Evolutionary conservation across 1,140 invertebrate species (phyloP).

Genomic region (Cydia splendana): DNA sequence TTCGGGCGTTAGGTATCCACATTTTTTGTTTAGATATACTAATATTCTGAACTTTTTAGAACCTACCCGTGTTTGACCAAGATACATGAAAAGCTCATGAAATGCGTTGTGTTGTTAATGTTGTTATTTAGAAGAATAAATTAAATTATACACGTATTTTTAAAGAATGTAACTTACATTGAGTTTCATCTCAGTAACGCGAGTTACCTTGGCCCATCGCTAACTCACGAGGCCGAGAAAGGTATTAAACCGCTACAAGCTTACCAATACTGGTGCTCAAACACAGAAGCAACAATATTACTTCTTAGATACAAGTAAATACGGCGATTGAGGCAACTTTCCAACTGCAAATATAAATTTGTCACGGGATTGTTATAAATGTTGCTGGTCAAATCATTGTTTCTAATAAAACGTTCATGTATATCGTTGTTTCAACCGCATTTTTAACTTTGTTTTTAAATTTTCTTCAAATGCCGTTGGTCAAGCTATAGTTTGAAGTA

Average conservation of each 20-base stretch:
- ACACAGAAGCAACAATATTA: background rate
- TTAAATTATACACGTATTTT: background rate
- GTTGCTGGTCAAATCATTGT: background rate
- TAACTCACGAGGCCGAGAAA: constrained; percentile 2
- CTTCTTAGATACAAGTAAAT: background rate
- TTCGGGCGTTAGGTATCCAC: no score
- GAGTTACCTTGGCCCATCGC: constrained; percentile 9
- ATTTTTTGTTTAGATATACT: no score
- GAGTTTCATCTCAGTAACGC: constrained; percentile 1
- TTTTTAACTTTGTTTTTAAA: constrained; percentile 4
- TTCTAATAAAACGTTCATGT: background rate
- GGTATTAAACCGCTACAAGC: background rate
- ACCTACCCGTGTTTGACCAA: no score
- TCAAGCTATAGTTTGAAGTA: background rate
- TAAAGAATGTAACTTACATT: background rate
- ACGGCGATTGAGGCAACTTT: background rate
- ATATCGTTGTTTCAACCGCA: background rate
- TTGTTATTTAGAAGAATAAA: background rate
- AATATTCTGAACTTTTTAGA: no score
- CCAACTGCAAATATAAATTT: background rate
- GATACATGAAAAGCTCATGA: no score
- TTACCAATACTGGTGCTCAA: background rate
- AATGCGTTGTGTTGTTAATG: background rate
- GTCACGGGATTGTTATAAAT: background rate
- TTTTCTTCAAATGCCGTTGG: background rate